Evolutionary conservation across 1,140 invertebrate species (phyloP), one percentile per base, ranked within the genome.

Genomic region (Bombus superbus): DNA sequence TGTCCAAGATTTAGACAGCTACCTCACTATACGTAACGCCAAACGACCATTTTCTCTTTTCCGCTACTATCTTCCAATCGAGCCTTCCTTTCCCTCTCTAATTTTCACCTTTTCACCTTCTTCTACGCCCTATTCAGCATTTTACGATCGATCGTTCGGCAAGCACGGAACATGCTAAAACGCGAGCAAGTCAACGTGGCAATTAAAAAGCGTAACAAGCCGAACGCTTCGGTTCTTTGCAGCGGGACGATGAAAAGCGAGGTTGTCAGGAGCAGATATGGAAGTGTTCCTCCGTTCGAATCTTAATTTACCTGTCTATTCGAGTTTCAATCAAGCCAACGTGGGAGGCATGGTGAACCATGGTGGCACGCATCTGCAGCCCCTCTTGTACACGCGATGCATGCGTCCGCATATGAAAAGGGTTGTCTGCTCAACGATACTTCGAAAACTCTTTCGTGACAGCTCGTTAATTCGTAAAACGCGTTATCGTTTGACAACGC

Each of bases 271-370:
- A 47, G 40, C 66, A 86, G 82, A 62, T 64, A 72, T 13, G 76
- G n/a, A 82, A 81, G 78, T 83, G 71, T 82, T 90, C 59, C 79
- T 53, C 53, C 66, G 66, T 78, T 68, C 62, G 66, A 86, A 79
- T 88, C 88, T 90, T 90, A 88, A 90, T 90, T 90, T 88, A 86
- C 82, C 88, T 85, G 88, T 88, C 88, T 10, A 38, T 80, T 82
- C 85, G 32, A 71, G 64, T 88, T 90, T 83, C 86, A 81, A 90
- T 90, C 88, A 79, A 87, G 76, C 74, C 53, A 69, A 76, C 85
- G 79, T 13, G 59, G 77, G 42, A 53, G 47, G 47, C 47, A 53
- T 53, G 47, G 47, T 53, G 47, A 53, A 53, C 47, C 47, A 62
- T 28, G 64, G 57, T 68, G 42, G 73, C 78, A 88, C 68, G 84